phyloP scores from a whole-genome alignment of 2,888 invertebrate species.

The Spodoptera exigua region DNA sequence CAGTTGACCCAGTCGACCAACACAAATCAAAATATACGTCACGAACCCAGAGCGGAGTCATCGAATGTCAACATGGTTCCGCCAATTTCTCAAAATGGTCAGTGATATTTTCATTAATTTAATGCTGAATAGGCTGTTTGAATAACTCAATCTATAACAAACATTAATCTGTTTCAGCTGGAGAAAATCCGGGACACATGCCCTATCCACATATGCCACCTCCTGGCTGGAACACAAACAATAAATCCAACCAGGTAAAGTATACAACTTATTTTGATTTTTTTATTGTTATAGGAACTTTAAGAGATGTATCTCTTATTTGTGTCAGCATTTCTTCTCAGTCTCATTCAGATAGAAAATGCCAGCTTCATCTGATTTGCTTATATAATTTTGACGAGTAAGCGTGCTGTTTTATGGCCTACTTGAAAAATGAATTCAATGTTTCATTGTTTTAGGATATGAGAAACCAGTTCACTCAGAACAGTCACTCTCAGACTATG shows the following conservation, averaged over 20 bases:
- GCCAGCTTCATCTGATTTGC: too few species aligned
- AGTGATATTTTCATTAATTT: conserved; percentile 24
- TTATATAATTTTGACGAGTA: too few species aligned
- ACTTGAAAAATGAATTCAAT: too few species aligned
- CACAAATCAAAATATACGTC: conserved; percentile 71
- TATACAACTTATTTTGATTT: neutral
- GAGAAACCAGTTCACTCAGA: conserved; percentile 86
- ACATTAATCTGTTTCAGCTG: conserved; percentile 59
- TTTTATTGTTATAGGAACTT: too few species aligned
- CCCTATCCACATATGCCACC: conserved; percentile 78
- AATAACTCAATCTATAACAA: too few species aligned
- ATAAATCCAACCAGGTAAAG: conserved; percentile 82
- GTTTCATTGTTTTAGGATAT: conserved; percentile 82
- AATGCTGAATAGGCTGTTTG: too few species aligned
- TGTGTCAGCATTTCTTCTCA: too few species aligned
- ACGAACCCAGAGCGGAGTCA: conserved; percentile 75
- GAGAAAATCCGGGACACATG: conserved; percentile 72
- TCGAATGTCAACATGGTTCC: conserved; percentile 81
- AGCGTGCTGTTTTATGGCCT: too few species aligned
- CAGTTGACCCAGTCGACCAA: conserved; percentile 73
- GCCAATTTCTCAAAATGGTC: conserved; percentile 78
- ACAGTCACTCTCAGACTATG: conserved; percentile 87
- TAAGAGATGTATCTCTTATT: too few species aligned
- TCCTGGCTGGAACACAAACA: conserved; percentile 77
- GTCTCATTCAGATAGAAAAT: too few species aligned